Base-by-base conservation (phyloP, 2,888 invertebrate genomes). In the Ceriagrion tenellum region DNA sequence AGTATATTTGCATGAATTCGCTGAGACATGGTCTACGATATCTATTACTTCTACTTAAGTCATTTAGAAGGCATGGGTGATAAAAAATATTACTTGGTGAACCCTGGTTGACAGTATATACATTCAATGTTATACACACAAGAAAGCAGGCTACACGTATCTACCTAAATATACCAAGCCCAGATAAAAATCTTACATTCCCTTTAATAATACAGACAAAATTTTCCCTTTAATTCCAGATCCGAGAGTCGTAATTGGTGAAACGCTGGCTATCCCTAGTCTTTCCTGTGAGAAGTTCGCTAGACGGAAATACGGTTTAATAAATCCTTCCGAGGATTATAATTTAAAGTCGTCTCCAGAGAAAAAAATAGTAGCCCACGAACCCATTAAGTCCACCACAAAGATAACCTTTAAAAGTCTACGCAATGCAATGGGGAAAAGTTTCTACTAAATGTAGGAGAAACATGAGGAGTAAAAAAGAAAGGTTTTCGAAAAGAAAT, bases 201-300 rank as follows among this genome's bases (percentile, higher is more conserved):
- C 89, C 47, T 89, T 89, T 55, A 55, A 55, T 55, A 81, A 89
- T n/a, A 47, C 55, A 18, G 23, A 89, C 55, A 20, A 89, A 89
- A 89, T 55, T 18, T 89, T 89, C 89, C 47, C 89, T 89, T 89
- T 89, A 89, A 55, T 55, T 47, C 89, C 26, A n/a, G 89, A 89
- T 8, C 55, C n/a, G 89, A 26, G 55, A 55, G 55, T 35, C n/a
- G 47, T 89, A 55, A 89, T 55, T 89, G 89, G 55, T 89, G 55
- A 18, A 89, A 55, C 89, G 13, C 26, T n/a, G n/a, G 47, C 89
- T 47, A 88, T 88, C 40, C 88, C 26, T n/a, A 0, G 35, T 89
- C 89, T 55, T 89, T 26, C 13, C 55, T 10, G 47, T 8, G 55
- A n/a, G 55, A 55, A 26, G n/a, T 55, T 47, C 47, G 47, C 47